Percentiles rank a stretch among this genome's conserved stretches.
phyloP scores from a whole-genome alignment of 2,888 invertebrate species.

The Drosophila niveifrons region DNA sequence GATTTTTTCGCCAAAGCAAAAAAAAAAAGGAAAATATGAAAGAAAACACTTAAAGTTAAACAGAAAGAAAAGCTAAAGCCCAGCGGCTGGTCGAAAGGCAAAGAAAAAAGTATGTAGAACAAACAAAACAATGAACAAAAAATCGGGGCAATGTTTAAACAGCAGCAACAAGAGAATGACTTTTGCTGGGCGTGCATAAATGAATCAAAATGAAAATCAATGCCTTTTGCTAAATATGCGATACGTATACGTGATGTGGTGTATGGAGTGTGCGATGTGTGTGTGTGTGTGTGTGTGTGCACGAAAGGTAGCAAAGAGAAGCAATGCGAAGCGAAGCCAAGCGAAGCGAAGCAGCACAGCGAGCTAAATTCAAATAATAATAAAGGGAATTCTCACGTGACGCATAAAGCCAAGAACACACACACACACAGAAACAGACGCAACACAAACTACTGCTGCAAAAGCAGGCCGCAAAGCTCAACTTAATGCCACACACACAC shows the following conservation, averaged over 20 bases:
- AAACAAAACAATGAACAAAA: conserved; percentile 20
- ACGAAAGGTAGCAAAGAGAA: conserved; percentile 38
- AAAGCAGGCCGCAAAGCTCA: conserved; percentile 33
- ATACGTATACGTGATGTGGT: conserved; percentile 72
- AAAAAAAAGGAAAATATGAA: conserved; percentile 23
- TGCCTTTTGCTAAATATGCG: conserved; percentile 36
- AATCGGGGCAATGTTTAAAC: conserved; percentile 24
- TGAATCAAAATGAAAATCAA: conserved; percentile 29
- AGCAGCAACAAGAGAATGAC: conserved; percentile 13
- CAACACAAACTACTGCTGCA: background rate
- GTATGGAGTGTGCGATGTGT: too few species aligned
- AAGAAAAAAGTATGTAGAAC: conserved; percentile 1
- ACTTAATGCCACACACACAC: conserved; percentile 24
- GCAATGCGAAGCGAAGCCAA: conserved; percentile 6
- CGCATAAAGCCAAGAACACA: conserved; percentile 67
- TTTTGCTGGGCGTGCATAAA: conserved; percentile 31
- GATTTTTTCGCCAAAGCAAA: conserved; percentile 40
- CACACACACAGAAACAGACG: conserved; percentile 33
- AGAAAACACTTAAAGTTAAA: conserved; percentile 25
- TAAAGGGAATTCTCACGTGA: conserved; percentile 80
- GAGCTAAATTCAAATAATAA: conserved; percentile 72
- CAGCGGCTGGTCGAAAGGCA: conserved; percentile 20
- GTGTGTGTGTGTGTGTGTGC: conserved; percentile 15
- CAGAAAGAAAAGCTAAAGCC: conserved; percentile 9
- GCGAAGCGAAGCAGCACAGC: conserved; percentile 1